phyloP scores from a whole-genome alignment of 2,797 vertebrate species.

The Coilia nasus region DNA sequence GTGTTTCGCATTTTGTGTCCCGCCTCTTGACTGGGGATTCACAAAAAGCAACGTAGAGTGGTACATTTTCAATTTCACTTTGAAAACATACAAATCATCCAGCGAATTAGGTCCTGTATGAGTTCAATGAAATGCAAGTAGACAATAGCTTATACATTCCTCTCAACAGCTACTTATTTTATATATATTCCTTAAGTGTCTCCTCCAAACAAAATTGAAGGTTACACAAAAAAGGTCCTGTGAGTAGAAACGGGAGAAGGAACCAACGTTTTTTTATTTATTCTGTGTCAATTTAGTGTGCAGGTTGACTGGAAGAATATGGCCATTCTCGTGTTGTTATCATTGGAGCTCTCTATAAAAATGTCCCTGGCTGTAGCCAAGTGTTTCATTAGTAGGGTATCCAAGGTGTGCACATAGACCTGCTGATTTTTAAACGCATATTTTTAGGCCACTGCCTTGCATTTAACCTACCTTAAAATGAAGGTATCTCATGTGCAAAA shows the following conservation, averaged over 20 bases:
- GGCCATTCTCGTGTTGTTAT: not conserved
- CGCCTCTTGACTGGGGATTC: not conserved
- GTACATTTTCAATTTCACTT: not conserved
- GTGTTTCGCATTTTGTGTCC: not conserved
- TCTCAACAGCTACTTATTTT: not conserved
- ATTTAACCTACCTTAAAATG: too few relatives aligned
- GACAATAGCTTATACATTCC: not conserved
- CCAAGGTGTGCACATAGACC: too few relatives aligned
- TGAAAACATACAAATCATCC: not conserved
- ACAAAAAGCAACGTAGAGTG: not conserved
- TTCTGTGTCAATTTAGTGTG: not conserved
- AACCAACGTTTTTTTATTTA: not conserved
- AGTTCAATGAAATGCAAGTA: not conserved
- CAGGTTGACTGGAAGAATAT: not conserved
- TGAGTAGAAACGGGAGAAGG: not conserved
- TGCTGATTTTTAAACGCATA: too few relatives aligned
- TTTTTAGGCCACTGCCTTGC: too few relatives aligned
- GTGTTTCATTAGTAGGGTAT: too few relatives aligned
- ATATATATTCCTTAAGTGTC: too few relatives aligned
- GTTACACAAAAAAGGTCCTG: not conserved
- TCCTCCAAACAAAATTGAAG: not conserved
- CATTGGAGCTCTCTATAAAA: not conserved
- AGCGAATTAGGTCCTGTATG: not conserved
- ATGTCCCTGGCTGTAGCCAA: not conserved
- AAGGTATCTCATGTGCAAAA: too few relatives aligned